Base-by-base conservation (phyloP, 92 coral and sea anemone genomes). In the Epizoanthus rinbou region DNA sequence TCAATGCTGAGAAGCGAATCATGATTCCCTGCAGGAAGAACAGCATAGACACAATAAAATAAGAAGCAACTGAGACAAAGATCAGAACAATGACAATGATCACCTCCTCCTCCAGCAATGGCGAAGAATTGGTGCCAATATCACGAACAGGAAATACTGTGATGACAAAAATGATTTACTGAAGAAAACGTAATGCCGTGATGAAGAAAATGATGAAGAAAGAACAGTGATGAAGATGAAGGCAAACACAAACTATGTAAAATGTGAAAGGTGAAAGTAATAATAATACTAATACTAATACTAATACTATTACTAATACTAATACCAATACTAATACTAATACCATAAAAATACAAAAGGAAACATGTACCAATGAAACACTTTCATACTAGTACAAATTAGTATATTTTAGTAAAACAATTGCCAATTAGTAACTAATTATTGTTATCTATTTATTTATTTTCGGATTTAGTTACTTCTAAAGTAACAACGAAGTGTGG, bases 1-100 rank as follows among this genome's bases (percentile, higher is more conserved):
- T 90, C 62, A 66, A 75, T 58, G 64, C 80, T 73, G 25, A 86
- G 83, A 18, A 87, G 18, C 8, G 85, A 86, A 8, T 71, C 73
- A 18, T 86, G 75, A n/a, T 74, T 75, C 65, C 86, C 94, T 91
- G 76, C 18, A 73, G 69, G 31, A 35, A 10, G 70, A 68, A 57
- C 16, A 53, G 64, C 25, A n/a, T 67, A 75, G 23, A 13, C 63
- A 53, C 24, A n/a, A 50, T 7, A 8, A 8, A 16, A 21, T 8
- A 23, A 75, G 16, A 37, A 37, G 5, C 2, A 37, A 37, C 43
- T 37, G 6, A 25, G 73, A 28, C 37, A 31, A 31, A 37, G 3
- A 3, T 37, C 43, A 0, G 43, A 4, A 37, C 6, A 3, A 37
- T 6, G 6, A 37, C 3, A 4, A 37, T n/a, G 43, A 37, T 37